These are phyloP conservation scores for Cotesia congregata DNA, from an alignment of 2,888 invertebrate species.

Conservation along the genomic window DNA sequence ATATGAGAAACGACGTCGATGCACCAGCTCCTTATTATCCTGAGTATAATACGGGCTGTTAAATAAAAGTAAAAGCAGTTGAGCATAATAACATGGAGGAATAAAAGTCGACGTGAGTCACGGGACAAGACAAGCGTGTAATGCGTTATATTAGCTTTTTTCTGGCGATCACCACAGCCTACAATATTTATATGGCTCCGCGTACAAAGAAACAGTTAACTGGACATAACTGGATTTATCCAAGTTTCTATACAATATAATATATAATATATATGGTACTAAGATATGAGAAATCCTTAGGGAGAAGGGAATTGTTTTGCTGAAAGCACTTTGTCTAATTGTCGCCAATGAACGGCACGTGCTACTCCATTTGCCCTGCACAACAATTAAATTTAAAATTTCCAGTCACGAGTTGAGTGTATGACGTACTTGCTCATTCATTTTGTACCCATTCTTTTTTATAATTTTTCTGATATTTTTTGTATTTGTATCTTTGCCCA, in stretches of 20 bases:
- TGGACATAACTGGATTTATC: neutral
- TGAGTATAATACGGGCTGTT: neutral
- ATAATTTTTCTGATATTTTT: neutral
- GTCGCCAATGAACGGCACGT: neutral
- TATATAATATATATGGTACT: no score
- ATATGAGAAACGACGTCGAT: neutral
- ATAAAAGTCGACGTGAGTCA: neutral
- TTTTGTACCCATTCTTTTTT: neutral
- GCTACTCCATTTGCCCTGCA: neutral
- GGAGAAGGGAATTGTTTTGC: neutral
- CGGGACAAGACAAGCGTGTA: neutral
- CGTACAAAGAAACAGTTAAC: neutral
- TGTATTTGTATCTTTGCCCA: neutral
- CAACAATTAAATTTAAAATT: neutral
- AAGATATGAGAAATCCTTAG: neutral
- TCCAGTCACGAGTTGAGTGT: neutral
- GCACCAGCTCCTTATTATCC: no score
- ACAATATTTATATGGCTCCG: neutral
- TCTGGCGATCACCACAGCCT: no score
- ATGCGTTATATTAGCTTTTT: neutral
- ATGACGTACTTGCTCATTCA: neutral
- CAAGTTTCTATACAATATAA: neutral
- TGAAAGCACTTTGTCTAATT: neutral
- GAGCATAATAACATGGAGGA: neutral
- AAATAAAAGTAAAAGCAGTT: slow-evolving; percentile 1